phyloP scores from a whole-genome alignment of 2,888 invertebrate genomes.

The Drosophila buzzatii region DNA sequence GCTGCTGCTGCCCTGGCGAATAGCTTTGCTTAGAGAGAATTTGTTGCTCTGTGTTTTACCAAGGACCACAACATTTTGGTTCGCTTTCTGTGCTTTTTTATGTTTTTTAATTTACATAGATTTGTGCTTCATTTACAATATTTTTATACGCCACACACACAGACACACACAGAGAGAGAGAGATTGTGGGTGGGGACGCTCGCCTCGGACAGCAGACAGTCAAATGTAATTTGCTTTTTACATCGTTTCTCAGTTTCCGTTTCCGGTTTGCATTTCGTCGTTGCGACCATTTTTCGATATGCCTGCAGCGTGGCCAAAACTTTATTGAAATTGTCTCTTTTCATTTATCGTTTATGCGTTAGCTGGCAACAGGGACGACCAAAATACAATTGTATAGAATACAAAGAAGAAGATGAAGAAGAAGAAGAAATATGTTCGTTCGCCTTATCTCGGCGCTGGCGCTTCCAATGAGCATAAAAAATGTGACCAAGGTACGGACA shows the following conservation, averaged over 20 bases:
- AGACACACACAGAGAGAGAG: conserved; percentile 8
- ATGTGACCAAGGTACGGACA: conserved; percentile 8
- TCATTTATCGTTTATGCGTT: conserved; percentile 72
- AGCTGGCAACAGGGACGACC: conserved; percentile 39
- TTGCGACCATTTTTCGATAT: conserved; percentile 46
- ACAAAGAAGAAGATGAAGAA: neutral
- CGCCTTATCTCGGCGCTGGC: conserved; percentile 33
- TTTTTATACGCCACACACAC: conserved; percentile 47
- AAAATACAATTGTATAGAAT: conserved; percentile 6
- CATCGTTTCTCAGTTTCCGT: conserved; percentile 69
- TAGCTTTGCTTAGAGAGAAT: conserved; percentile 7
- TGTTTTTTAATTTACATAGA: conserved; percentile 70
- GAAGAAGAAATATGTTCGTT: neutral
- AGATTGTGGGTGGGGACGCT: neutral
- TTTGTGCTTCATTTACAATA: conserved; percentile 73
- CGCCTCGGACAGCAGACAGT: conserved; percentile 41
- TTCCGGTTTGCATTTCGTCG: conserved; percentile 68
- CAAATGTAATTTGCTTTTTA: conserved; percentile 73
- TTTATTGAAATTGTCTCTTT: conserved; percentile 77
- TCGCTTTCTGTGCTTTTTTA: conserved; percentile 60
- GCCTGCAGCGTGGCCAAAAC: conserved; percentile 58
- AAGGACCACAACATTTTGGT: conserved; percentile 47
- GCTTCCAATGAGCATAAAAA: conserved; percentile 24
- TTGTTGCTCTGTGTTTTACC: conserved; percentile 44
- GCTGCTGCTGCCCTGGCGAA: conserved; percentile 15